Conservation (phyloP, 2,113 vertebrate genomes). For the Origma solitaria region DNA sequence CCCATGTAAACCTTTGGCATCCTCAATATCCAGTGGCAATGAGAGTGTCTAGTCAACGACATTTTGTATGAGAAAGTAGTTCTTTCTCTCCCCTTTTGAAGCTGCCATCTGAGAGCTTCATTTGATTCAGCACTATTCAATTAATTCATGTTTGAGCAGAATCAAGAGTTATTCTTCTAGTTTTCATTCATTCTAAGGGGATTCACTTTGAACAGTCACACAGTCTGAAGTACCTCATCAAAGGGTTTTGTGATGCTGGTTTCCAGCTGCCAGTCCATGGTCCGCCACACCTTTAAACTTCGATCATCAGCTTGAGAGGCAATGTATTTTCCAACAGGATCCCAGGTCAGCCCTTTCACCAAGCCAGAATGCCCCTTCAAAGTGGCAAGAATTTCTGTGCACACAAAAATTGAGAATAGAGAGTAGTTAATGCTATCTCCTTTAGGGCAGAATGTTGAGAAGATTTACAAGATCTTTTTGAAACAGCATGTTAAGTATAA, state of each 20-base stretch:
- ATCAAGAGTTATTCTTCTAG: neutral
- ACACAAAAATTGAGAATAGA: neutral
- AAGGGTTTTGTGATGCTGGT: conserved; percentile 98
- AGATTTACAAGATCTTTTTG: neutral
- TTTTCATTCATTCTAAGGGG: neutral
- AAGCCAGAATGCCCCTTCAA: conserved; percentile 92
- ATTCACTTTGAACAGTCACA: neutral
- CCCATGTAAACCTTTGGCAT: neutral
- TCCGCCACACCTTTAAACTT: conserved; percentile 95
- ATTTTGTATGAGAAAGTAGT: neutral
- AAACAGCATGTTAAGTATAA: neutral
- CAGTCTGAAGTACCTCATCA: conserved; percentile 80
- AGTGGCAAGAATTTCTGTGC: conserved; percentile 88
- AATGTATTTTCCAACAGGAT: conserved; percentile 96
- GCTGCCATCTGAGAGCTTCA: neutral
- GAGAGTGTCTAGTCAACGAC: neutral
- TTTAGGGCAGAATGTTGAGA: neutral
- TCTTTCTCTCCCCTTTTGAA: neutral
- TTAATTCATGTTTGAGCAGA: neutral
- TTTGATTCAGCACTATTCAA: neutral
- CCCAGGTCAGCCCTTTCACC: conserved; percentile 97
- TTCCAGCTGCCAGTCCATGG: conserved; percentile 96
- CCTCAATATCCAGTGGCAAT: neutral
- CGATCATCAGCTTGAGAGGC: conserved; percentile 97
- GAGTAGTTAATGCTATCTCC: neutral